Evolutionary conservation across 2,888 invertebrate genomes (phyloP), one percentile per base, ranked within the genome.

Genomic region (Phaonia tiefii): DNA sequence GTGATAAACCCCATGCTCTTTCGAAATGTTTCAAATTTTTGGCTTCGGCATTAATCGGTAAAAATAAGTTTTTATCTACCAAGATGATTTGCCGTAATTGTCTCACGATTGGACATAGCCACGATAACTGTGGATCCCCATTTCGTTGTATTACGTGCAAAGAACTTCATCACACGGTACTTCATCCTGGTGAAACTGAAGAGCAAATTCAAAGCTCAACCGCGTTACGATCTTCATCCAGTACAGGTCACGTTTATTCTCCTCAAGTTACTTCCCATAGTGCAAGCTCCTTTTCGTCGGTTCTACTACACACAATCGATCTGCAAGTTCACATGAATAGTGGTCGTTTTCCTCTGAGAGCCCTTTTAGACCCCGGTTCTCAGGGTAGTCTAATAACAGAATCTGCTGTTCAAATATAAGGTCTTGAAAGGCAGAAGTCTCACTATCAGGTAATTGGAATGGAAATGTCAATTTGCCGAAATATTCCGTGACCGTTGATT

Each of bases 301-400:
- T 60, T 17, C 37, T 73, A 1, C 37, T 73, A 39, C 58, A 72
- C 7, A 78, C 77, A 3, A 42, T 73, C 25, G 44, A 39, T 13
- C 46, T 58, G 15, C 46, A 66, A 8, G 54, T 72, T 13, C 39
- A 65, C 15, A 72, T 66, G 4, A 22, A 26, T 1, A 46, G 22
- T 17, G 74, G 75, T 37, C 20, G 15, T 26, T n/a, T n/a, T n/a
- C n/a, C 51, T n/a, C 44, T 75, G 13, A 67, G 60, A 49, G 72
- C 80, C 0, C 39, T 80, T 20, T 31, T 80, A 4, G 75, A 75
- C 71, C 67, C 78, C 56, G 78, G 54, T 2, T 72, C 72, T 10
- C 79, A 76, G 54, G 69, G 71, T 5, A 66, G 49, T 20, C 54
- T 76, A 17, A 74, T 80, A 25, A 51, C 75, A 2, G 75, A 76